Conservation (phyloP, 2,797 vertebrate genomes). For the Borostomias antarcticus region DNA sequence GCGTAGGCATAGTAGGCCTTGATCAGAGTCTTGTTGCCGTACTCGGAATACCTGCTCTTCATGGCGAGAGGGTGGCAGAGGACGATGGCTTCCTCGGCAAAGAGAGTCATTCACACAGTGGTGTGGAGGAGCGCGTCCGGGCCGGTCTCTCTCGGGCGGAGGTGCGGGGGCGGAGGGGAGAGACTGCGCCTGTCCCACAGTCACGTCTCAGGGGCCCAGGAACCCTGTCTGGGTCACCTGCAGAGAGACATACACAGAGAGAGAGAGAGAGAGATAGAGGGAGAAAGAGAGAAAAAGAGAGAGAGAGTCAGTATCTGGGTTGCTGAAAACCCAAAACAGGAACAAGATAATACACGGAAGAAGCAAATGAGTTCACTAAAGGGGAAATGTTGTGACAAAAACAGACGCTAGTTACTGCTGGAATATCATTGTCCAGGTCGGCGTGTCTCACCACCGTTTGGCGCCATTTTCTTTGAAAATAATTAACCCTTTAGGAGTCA, state of each 20-base stretch:
- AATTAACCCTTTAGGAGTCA: too few relatives aligned
- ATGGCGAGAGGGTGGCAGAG: conserved; percentile 68
- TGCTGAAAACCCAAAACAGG: too few relatives aligned
- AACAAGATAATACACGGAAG: too few relatives aligned
- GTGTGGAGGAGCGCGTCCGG: conserved; percentile 42
- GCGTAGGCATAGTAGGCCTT: conserved; percentile 81
- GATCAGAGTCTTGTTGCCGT: conserved; percentile 83
- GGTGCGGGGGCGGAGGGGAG: conserved; percentile 41
- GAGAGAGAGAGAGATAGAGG: neutral
- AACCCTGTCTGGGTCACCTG: conserved; percentile 74
- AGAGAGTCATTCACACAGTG: conserved; percentile 69
- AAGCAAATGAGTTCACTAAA: too few relatives aligned
- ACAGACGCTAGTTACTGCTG: too few relatives aligned
- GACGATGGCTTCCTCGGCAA: conserved; percentile 53
- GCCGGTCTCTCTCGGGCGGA: conserved; percentile 44
- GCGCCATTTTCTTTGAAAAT: too few relatives aligned
- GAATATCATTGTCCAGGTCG: too few relatives aligned
- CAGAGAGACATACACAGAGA: conserved; percentile 47
- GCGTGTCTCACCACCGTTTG: too few relatives aligned
- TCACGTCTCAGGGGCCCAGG: conserved; percentile 67
- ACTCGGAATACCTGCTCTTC: conserved; percentile 87
- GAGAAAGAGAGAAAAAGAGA: neutral
- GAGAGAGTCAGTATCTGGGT: conserved; percentile 18
- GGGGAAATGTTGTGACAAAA: too few relatives aligned
- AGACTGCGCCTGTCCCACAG: conserved; percentile 60